Evolutionary conservation across 2,888 invertebrate species (phyloP).

Genomic region (Polyommatus iphigenia): DNA sequence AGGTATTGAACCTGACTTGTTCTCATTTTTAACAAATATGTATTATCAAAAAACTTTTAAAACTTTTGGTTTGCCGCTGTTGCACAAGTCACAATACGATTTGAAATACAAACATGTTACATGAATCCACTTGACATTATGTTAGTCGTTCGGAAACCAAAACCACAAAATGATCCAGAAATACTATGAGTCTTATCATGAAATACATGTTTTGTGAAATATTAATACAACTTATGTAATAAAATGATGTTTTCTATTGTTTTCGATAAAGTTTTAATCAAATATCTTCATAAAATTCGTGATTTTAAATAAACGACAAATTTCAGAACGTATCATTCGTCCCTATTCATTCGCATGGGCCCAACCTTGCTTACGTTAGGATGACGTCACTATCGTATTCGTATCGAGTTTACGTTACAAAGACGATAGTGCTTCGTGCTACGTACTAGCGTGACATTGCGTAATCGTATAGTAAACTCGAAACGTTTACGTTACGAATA

Average conservation of each 20-base stretch:
- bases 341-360: background rate
- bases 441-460: no score
- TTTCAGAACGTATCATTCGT: slow-evolving; percentile 31
- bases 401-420: no score
- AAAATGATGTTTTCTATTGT: slow-evolving; percentile 28
- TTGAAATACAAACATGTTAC: background rate
- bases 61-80: background rate
- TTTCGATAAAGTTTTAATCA: slow-evolving; percentile 26
- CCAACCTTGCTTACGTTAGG: no score
- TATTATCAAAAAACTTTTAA: background rate
- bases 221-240: slow-evolving; percentile 25
- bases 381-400: no score
- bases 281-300: slow-evolving; percentile 9
- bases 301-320: slow-evolving; percentile 26
- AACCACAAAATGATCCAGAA: background rate
- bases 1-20: background rate
- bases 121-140: background rate
- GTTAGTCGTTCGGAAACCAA: background rate
- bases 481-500: no score
- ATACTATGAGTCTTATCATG: slow-evolving; percentile 2
- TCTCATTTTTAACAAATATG: background rate
- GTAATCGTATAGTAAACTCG: no score
- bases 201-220: slow-evolving; percentile 25
- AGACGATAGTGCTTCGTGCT: no score
- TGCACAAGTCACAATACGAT: background rate